Evolutionary conservation across 2,888 invertebrate species (phyloP).

Genomic region (Orchesellides sinensis): DNA sequence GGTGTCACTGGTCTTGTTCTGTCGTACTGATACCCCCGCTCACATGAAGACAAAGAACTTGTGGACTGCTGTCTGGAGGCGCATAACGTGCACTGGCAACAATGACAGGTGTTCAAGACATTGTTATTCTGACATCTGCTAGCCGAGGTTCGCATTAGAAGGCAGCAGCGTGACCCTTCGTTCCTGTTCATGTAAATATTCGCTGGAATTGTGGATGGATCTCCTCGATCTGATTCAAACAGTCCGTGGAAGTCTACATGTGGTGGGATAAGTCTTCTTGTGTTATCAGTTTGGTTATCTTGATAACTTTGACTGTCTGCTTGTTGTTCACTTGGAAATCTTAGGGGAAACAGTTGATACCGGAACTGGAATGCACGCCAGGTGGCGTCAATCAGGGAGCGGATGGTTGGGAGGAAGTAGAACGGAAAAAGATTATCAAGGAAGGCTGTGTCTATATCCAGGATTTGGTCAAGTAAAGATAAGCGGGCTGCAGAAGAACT

Average conservation of each 20-base stretch:
- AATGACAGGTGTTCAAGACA: background rate
- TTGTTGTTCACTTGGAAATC: background rate
- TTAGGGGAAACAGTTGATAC: slow-evolving; percentile 34
- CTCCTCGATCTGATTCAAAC: background rate
- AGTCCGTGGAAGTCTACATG: background rate
- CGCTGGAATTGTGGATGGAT: background rate
- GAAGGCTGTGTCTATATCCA: background rate
- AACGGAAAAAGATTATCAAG: slow-evolving; percentile 5
- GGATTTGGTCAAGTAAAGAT: slow-evolving; percentile 1
- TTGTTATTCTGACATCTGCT: background rate
- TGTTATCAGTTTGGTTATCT: background rate
- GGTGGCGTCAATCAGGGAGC: slow-evolving; percentile 11
- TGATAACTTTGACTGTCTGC: too few relatives aligned
- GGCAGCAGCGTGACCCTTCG: background rate
- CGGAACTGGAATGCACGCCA: slow-evolving; percentile 24
- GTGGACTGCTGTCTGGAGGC: too few relatives aligned
- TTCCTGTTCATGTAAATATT: background rate
- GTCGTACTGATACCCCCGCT: too few relatives aligned
- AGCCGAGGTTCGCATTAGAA: background rate
- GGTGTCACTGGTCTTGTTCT: background rate
- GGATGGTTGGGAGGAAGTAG: background rate
- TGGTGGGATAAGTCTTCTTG: background rate
- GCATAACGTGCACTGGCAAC: slow-evolving; percentile 3
- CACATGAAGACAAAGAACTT: too few relatives aligned
- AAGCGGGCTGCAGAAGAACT: background rate